Evolutionary conservation across 1,140 invertebrate genomes (phyloP).

Genomic region (Dreissena polymorpha): DNA sequence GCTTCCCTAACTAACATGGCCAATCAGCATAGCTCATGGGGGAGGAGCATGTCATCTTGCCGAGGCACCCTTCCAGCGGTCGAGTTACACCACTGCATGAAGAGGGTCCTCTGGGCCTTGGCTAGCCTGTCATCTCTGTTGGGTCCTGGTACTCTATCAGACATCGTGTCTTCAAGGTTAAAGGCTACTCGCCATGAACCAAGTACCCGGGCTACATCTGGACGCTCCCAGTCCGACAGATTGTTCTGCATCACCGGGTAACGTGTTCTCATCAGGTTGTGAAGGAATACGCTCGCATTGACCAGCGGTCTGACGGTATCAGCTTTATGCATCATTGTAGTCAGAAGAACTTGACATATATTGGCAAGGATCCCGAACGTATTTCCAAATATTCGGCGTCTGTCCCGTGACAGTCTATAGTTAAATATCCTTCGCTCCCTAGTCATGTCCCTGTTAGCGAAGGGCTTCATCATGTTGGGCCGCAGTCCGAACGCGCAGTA

Average conservation of each 20-base stretch:
- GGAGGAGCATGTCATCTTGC: constrained; percentile 40
- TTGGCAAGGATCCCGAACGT: no score
- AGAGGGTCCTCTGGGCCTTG: constrained; percentile 32
- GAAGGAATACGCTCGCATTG: constrained; percentile 35
- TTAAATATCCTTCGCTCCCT: no score
- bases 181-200: neutral
- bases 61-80: constrained; percentile 25
- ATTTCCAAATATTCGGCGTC: no score
- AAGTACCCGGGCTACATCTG: neutral
- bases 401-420: no score
- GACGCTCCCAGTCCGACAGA: neutral
- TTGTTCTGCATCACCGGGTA: constrained; percentile 43
- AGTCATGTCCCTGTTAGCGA: no score
- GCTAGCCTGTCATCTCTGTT: constrained; percentile 34
- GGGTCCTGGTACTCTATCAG: constrained; percentile 32
- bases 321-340: constrained; percentile 16
- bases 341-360: no score
- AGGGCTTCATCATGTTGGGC: no score
- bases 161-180: neutral
- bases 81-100: constrained; percentile 33
- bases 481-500: no score
- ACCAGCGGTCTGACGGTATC: constrained; percentile 18
- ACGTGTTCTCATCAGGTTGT: constrained; percentile 44
- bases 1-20: neutral
- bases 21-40: neutral